Conservation (phyloP, 2,797 vertebrate genomes). For the Chrysocyon brachyurus region DNA sequence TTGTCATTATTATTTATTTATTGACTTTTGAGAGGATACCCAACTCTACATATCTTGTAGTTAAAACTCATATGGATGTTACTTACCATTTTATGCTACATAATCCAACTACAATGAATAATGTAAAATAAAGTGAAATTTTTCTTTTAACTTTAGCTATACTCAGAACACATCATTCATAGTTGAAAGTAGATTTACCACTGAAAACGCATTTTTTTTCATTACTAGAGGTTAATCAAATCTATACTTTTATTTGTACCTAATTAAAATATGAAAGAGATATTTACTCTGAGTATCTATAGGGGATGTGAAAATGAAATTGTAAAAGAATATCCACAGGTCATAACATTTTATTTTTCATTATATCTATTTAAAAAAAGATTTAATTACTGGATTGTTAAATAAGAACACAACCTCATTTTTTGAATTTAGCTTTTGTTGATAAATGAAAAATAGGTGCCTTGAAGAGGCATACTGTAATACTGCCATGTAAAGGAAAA, state of each 20-base stretch:
- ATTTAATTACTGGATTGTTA: background rate
- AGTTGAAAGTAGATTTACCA: conserved; percentile 59
- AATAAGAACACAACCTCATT: background rate
- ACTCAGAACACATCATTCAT: conserved; percentile 8
- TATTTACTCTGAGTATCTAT: background rate
- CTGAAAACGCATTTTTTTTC: conserved; percentile 20
- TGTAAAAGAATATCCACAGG: background rate
- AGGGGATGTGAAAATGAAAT: conserved; percentile 39
- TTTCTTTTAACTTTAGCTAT: conserved; percentile 19
- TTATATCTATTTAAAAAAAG: background rate
- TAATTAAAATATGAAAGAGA: conserved; percentile 68
- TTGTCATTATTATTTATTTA: conserved; percentile 50
- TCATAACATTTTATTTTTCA: background rate
- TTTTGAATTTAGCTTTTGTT: background rate
- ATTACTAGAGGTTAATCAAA: conserved; percentile 43
- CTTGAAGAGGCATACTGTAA: background rate
- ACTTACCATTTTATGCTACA: conserved; percentile 36
- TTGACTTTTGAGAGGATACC: background rate
- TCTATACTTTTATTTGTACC: conserved; percentile 55
- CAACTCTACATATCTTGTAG: background rate
- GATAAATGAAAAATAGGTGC: background rate
- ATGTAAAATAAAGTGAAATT: background rate
- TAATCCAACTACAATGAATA: conserved; percentile 62
- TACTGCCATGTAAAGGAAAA: background rate
- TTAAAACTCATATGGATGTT: conserved; percentile 18